Base-by-base conservation (phyloP, 2,888 invertebrate species). In the Drosophila atripex region DNA sequence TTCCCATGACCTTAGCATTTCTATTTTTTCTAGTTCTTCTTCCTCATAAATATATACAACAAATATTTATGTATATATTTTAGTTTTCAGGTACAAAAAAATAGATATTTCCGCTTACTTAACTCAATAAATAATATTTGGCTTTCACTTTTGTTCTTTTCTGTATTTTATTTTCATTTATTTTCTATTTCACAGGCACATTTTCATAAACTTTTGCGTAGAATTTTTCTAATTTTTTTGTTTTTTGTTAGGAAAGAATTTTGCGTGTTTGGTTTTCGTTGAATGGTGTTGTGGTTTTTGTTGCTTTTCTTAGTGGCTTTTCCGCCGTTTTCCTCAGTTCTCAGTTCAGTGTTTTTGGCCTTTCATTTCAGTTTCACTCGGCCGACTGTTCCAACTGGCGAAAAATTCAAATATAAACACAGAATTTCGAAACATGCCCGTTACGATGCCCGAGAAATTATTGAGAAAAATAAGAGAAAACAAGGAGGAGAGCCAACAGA, bases 321-420 rank as follows among this genome's bases (percentile, higher is more conserved):
- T n/a, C n/a, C n/a, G n/a, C n/a, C n/a, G n/a, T n/a, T n/a, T 45
- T 51, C 41, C 30, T 25, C 8, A 8, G 25, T 18, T 43, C 41
- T 18, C 21, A 43, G 43, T 14, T 21, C 21, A 21, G 43, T 16
- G 43, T 16, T 43, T 69, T 47, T 52, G 58, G 38, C 46, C 32
- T 85, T 88, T 86, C 85, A 88, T 85, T 86, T 86, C 85, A 78
- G 77, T 85, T 85, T 86, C 86, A 80, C 80, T 80, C 78, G 74
- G 70, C 73, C 86, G 78, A 83, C 86, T 83, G 80, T 63, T 75
- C 69, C 52, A 86, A 77, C 83, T 80, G 86, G 77, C 86, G 84
- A 84, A 83, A 80, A 80, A 83, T 75, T 83, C 84, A 80, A 86
- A 85, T 76, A 85, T 80, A 82, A 82, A 76, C 78, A 85, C 88